Percentiles rank a stretch among this genome's conserved stretches.
Conservation (phyloP, 2,113 vertebrate genomes). For the Elaphurus davidianus region DNA sequence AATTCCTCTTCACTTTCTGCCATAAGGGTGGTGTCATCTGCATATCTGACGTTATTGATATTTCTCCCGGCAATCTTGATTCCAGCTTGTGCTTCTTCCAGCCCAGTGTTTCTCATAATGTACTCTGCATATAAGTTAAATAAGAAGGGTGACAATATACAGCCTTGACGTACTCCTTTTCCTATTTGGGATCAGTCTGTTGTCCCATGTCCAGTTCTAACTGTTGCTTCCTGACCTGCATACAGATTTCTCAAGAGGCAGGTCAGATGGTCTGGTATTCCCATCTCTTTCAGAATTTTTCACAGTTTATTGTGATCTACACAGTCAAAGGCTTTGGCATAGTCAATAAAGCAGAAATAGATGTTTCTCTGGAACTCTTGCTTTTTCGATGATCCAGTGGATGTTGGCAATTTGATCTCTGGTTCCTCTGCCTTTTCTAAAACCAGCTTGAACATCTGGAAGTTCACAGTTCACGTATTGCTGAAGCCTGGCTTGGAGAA, state of each 20-base stretch:
- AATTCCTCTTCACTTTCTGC: background rate
- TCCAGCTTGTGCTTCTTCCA: background rate
- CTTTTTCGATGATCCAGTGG: rapidly evolving
- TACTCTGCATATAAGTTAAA: background rate
- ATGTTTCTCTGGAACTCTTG: background rate
- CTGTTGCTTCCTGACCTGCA: background rate
- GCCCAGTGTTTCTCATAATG: background rate
- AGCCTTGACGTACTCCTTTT: background rate
- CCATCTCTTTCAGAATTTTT: background rate
- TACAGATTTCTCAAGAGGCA: background rate
- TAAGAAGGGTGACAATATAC: background rate
- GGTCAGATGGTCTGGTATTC: background rate
- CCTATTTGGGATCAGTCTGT: background rate
- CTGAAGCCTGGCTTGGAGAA: background rate
- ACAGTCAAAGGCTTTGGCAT: background rate
- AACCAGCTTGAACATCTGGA: background rate
- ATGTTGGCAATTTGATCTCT: background rate
- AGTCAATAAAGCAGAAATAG: background rate
- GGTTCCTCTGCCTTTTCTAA: background rate
- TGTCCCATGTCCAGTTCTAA: background rate
- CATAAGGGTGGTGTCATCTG: background rate
- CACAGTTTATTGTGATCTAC: background rate
- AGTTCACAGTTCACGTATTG: background rate
- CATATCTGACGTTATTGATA: background rate
- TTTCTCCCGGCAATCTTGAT: background rate